phyloP scores from a whole-genome alignment of 2,888 invertebrate genomes.

The Scaptomyza polygonia region DNA sequence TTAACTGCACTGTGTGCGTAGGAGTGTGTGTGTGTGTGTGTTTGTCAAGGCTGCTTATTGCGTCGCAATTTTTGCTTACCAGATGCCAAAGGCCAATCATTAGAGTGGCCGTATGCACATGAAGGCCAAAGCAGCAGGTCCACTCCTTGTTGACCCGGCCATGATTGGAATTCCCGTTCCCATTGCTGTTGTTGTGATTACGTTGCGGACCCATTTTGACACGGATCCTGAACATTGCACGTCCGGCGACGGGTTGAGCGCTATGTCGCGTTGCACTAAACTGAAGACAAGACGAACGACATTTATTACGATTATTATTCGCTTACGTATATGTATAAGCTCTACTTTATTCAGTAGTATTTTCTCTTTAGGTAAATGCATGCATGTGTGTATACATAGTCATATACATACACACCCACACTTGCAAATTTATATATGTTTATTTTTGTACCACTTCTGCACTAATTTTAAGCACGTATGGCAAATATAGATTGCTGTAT shows the following conservation, averaged over 20 bases:
- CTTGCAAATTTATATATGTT: constrained; percentile 20
- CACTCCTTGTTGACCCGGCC: constrained; percentile 87
- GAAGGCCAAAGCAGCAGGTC: constrained; percentile 92
- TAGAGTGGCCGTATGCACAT: constrained; percentile 93
- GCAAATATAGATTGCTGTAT: not conserved
- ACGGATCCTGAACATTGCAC: constrained; percentile 84
- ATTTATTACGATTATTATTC: constrained; percentile 36
- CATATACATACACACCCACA: constrained; percentile 7
- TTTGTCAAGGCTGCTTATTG: constrained; percentile 9
- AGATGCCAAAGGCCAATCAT: constrained; percentile 93
- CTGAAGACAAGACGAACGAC: constrained; percentile 28
- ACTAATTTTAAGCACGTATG: not conserved
- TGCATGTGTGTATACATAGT: not conserved
- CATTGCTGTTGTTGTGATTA: constrained; percentile 56
- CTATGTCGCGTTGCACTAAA: constrained; percentile 22
- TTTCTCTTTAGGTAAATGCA: constrained; percentile 12
- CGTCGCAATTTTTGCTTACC: constrained; percentile 85
- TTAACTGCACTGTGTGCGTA: constrained; percentile 22
- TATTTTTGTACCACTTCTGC: constrained; percentile 46
- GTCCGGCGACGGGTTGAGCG: constrained; percentile 30
- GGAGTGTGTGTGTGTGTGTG: not conserved
- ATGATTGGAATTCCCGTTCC: constrained; percentile 29
- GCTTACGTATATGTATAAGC: constrained; percentile 20
- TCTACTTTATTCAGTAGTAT: constrained; percentile 17
- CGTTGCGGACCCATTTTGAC: constrained; percentile 86